Conservation (phyloP, 2,888 invertebrate genomes). For the Volucella bombylans region DNA sequence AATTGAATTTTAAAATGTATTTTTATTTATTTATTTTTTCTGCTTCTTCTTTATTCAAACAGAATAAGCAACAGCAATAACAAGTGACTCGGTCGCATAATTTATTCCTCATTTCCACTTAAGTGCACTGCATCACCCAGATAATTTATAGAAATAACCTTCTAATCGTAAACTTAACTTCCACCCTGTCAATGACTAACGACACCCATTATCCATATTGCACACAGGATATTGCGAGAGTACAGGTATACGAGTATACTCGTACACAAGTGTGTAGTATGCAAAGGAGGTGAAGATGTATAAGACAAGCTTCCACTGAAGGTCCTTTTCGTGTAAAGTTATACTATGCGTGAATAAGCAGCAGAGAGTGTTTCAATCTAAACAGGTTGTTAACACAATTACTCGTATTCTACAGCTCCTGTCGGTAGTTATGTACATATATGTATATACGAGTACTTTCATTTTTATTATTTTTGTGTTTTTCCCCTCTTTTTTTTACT, state of each 20-base stretch:
- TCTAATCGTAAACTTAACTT: slow-evolving; percentile 5
- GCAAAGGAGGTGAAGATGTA: slow-evolving; percentile 20
- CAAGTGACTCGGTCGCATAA: slow-evolving; percentile 5
- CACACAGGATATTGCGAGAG: slow-evolving; percentile 32
- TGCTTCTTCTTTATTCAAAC: too few species aligned
- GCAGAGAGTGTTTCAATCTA: slow-evolving; percentile 40
- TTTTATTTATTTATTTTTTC: too few species aligned
- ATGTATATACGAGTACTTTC: too few species aligned
- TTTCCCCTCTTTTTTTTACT: neutral
- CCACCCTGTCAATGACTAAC: slow-evolving; percentile 13
- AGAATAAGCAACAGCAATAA: neutral
- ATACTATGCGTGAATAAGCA: slow-evolving; percentile 59
- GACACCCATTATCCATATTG: slow-evolving; percentile 18
- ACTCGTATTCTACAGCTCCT: slow-evolving; percentile 16
- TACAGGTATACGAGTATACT: too few species aligned
- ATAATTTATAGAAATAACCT: slow-evolving; percentile 25
- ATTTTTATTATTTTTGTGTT: too few species aligned
- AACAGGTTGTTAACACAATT: slow-evolving; percentile 65
- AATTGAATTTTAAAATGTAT: too few species aligned
- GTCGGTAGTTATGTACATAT: neutral
- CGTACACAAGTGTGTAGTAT: neutral
- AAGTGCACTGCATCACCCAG: slow-evolving; percentile 9
- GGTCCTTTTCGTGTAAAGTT: slow-evolving; percentile 29
- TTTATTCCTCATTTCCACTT: slow-evolving; percentile 26
- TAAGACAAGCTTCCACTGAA: slow-evolving; percentile 1